phyloP scores from a whole-genome alignment of 2,888 invertebrate genomes.

The Cantharis rustica region DNA sequence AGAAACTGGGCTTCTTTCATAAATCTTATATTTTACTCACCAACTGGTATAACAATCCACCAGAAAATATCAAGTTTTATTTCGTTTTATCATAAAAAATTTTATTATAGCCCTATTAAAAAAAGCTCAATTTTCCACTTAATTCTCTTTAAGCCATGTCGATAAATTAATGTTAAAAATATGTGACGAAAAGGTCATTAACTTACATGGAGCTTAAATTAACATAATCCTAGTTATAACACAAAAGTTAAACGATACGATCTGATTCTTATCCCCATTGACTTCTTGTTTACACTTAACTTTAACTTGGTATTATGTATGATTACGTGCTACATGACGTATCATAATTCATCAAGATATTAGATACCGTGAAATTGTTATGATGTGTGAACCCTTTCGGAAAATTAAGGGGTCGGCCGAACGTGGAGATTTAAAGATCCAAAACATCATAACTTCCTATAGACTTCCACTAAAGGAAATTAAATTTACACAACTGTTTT shows the following conservation, averaged over 20 bases:
- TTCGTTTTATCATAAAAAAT: background rate
- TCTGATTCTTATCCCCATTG: slow-evolving; percentile 29
- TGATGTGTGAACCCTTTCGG: slow-evolving; percentile 8
- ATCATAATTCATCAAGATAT: slow-evolving; percentile 32
- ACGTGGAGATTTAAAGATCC: background rate
- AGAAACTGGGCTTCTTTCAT: slow-evolving; percentile 13
- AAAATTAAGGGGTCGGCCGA: slow-evolving; percentile 2
- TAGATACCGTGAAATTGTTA: slow-evolving; percentile 30
- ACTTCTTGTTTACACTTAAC: slow-evolving; percentile 32
- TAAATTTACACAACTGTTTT: background rate
- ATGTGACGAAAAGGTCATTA: slow-evolving; percentile 6
- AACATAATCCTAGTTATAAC: slow-evolving; percentile 35
- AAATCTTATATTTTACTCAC: slow-evolving; percentile 16
- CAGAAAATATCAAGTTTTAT: background rate
- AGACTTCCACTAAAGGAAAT: background rate
- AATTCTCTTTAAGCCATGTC: background rate
- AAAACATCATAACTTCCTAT: background rate
- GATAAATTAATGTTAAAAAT: background rate
- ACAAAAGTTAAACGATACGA: slow-evolving; percentile 29
- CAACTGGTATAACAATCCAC: background rate
- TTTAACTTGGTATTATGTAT: slow-evolving; percentile 28
- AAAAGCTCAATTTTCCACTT: background rate
- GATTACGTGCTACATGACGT: slow-evolving; percentile 29
- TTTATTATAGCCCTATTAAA: background rate
- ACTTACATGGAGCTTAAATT: slow-evolving; percentile 16